phyloP scores from a whole-genome alignment of 2,888 invertebrate genomes.

The Arrhopalites spinosus region DNA sequence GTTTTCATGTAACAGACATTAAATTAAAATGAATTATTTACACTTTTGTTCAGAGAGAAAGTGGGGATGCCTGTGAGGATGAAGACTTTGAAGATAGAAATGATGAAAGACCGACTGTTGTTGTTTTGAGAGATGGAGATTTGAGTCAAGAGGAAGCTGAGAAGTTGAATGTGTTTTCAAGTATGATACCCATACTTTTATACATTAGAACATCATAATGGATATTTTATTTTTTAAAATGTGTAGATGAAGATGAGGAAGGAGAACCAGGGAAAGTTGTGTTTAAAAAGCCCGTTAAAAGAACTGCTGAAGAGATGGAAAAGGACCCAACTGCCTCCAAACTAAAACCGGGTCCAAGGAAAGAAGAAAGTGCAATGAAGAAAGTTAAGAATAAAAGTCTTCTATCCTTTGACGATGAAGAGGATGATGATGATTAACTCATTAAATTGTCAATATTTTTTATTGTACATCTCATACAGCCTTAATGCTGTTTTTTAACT shows the following conservation, averaged over 20 bases:
- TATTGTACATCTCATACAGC: too few species aligned
- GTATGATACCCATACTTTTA: neutral
- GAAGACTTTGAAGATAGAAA: constrained; percentile 69
- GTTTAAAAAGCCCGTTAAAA: constrained; percentile 57
- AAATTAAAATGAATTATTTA: too few species aligned
- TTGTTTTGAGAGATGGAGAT: constrained; percentile 78
- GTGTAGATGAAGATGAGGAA: constrained; percentile 40
- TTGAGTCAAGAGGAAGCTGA: constrained; percentile 78
- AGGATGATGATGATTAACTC: constrained; percentile 55
- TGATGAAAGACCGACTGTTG: constrained; percentile 80
- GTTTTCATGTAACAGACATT: too few species aligned
- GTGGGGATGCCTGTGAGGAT: constrained; percentile 60
- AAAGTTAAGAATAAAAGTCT: constrained; percentile 57
- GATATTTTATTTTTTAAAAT: too few species aligned
- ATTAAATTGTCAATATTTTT: too few species aligned
- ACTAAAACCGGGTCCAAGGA: constrained; percentile 43
- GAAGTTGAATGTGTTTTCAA: constrained; percentile 41
- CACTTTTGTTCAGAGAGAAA: constrained; percentile 57
- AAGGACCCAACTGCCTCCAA: constrained; percentile 36
- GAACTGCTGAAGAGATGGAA: constrained; percentile 40
- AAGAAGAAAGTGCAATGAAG: constrained; percentile 43
- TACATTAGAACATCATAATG: too few species aligned
- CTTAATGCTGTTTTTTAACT: too few species aligned
- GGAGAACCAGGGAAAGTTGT: constrained; percentile 52
- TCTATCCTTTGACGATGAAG: constrained; percentile 58